These are phyloP conservation scores for Echinops telfairi DNA, from an alignment of 2,113 vertebrate species.

Conservation along the genomic window DNA sequence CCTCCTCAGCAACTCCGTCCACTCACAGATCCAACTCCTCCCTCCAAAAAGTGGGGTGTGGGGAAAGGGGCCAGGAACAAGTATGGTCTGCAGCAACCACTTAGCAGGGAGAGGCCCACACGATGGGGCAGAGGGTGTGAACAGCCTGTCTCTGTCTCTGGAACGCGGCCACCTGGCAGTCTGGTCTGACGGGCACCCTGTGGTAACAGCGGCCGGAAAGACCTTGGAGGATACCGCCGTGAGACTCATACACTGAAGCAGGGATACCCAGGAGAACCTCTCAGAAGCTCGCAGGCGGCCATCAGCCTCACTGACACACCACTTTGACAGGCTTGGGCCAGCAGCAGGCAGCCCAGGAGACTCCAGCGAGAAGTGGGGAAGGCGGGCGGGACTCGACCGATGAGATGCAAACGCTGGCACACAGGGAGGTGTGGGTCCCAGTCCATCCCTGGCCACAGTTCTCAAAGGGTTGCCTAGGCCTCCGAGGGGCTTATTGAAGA, in stretches of 20 bases:
- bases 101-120: not conserved
- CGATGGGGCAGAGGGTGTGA: not conserved
- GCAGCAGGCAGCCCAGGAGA: not conserved
- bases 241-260: conserved; percentile 18
- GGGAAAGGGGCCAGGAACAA: not conserved
- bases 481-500: too few species aligned
- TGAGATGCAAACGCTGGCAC: too few species aligned
- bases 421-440: not conserved
- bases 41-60: not conserved
- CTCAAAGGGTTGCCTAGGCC: too few species aligned
- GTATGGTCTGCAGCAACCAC: not conserved
- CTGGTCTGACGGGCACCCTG: not conserved
- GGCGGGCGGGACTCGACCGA: not conserved
- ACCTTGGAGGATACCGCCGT: conserved; percentile 31
- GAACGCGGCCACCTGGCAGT: not conserved
- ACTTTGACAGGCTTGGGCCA: conserved; percentile 60
- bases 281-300: conserved; percentile 31
- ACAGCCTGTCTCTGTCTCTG: not conserved
- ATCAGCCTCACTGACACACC: not conserved
- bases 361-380: not conserved
- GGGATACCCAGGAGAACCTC: conserved; percentile 2
- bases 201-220: not conserved
- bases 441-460: too few species aligned
- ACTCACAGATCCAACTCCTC: not conserved
- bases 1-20: not conserved